Evolutionary conservation across 2,113 vertebrate genomes (phyloP), one percentile per base, ranked within the genome.

Genomic region (Strigops habroptila): DNA sequence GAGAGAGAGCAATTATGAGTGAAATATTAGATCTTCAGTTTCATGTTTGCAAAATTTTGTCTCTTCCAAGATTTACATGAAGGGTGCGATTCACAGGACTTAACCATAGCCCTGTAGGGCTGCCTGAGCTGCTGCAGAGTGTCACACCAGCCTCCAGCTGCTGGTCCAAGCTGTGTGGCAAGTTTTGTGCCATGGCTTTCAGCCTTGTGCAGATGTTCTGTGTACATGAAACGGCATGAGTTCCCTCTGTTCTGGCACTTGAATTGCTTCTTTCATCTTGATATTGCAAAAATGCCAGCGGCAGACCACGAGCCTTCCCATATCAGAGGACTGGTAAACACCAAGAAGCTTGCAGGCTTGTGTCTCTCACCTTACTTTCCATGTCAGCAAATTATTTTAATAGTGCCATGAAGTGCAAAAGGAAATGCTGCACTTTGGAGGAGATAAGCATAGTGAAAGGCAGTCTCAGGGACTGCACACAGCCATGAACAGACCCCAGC

Each of bases 21-120:
- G 35, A 88, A 77, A 31, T 83, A 55, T 6, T 30, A 77, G n/a
- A 78, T 49, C 13, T 81, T 73, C 18, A 0, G 3, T 33, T 90
- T 74, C 51, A 18, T 30, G 6, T 74, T 77, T 77, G 18, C 53
- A 83, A 85, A 82, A 62, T 43, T 41, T 52, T 77, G 10, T 28
- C 5, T 90, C 80, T 88, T 69, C 75, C n/a, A 37, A 41, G 33
- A 27, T 74, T 62, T 69, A 37, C 24, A 48, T 24, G 0, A 0
- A 69, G 75, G 11, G 2, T 63, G 12, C 2, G 4, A 79, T 44
- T 57, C 67, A 5, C 0, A 0, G 41, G 39, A 41, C 10, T 33
- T 48, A 19, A 33, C 6, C 6, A 1, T 6, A 37, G 28, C n/a
- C 28, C 3, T 2, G 10, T 1, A 82, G 35, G 37, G 30, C 68